Percentiles rank a stretch among this genome's conserved stretches.
These are phyloP conservation scores for Diglossa brunneiventris DNA, from an alignment of 2,113 vertebrate genomes.

Conservation along the genomic window DNA sequence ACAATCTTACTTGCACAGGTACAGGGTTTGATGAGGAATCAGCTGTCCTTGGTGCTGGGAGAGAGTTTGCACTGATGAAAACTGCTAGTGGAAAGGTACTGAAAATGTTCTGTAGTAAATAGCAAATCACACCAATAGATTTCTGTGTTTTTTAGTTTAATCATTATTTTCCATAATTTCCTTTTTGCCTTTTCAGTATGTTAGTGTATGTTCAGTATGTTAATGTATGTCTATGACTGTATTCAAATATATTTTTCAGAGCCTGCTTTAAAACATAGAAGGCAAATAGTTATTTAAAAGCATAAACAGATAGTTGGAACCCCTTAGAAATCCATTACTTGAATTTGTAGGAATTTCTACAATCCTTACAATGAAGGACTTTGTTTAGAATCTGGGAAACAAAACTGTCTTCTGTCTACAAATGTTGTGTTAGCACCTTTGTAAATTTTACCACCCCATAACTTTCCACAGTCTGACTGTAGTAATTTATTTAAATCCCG, in stretches of 20 bases:
- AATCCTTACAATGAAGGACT: background rate
- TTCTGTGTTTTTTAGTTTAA: background rate
- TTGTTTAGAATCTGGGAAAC: background rate
- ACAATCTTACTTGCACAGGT: slow-evolving; percentile 71
- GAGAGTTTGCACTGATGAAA: slow-evolving; percentile 99
- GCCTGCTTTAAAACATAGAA: background rate
- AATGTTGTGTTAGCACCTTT: background rate
- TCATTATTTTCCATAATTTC: background rate
- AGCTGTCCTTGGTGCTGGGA: slow-evolving; percentile 92
- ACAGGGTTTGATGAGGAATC: slow-evolving; percentile 99
- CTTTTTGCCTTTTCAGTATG: background rate
- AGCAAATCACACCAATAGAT: background rate
- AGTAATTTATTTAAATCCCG: background rate
- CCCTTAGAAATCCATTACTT: background rate
- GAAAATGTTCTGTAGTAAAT: background rate
- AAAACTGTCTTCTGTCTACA: background rate
- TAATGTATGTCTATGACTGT: background rate
- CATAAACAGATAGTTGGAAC: background rate
- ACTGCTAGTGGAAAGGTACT: slow-evolving; percentile 95
- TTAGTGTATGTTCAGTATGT: background rate
- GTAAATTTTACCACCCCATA: background rate
- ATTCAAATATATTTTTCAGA: background rate
- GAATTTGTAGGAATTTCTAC: background rate
- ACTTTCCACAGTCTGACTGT: background rate
- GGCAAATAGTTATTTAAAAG: background rate